Evolutionary conservation across 2,797 vertebrate species (phyloP).

Genomic region (Podarcis lilfordi): DNA sequence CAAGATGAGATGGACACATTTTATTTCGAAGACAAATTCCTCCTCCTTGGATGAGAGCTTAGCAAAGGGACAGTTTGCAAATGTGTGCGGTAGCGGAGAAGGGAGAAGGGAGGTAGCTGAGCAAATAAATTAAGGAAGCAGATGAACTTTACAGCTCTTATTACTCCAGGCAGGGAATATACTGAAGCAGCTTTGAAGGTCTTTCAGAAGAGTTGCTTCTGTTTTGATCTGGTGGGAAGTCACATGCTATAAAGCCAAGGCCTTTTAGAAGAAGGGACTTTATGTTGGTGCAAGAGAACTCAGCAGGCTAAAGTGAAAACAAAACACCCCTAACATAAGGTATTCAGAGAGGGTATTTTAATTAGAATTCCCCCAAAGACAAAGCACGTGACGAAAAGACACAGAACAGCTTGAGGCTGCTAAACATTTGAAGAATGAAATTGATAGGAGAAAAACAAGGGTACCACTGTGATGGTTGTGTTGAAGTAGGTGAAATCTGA

Average conservation of each 20-base stretch:
- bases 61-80: conserved; percentile 2
- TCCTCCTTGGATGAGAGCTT: conserved; percentile 19
- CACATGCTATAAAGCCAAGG: neutral
- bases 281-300: neutral
- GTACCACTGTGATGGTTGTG: neutral
- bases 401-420: neutral
- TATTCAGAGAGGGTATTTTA: conserved; percentile 6
- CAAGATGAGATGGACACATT: conserved; percentile 21
- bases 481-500: neutral
- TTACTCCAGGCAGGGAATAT: neutral
- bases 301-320: neutral
- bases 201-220: neutral
- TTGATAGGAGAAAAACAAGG: neutral
- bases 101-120: neutral
- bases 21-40: conserved; percentile 20
- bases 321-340: neutral
- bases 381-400: neutral
- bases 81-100: neutral
- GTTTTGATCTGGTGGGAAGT: neutral
- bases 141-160: neutral
- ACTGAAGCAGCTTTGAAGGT: neutral
- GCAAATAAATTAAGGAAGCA: conserved; percentile 33
- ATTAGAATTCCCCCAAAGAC: conserved; percentile 1
- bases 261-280: neutral
- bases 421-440: neutral